Conservation (phyloP, 1,140 invertebrate genomes). For the Watersipora subatra region DNA sequence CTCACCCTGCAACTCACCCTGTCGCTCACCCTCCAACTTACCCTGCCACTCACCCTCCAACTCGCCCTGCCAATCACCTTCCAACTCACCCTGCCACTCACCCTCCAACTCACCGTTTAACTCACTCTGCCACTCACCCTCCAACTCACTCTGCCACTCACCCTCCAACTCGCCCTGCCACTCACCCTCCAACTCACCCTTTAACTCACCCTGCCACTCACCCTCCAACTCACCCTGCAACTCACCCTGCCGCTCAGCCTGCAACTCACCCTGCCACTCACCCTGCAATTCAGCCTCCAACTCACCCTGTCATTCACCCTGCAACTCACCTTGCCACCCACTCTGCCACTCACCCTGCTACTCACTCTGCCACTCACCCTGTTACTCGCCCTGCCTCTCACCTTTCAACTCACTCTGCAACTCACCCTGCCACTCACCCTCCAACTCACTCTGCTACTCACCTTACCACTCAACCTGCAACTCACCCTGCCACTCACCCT, state of each 20-base stretch:
- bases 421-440: slow-evolving; percentile 7
- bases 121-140: slow-evolving; percentile 3
- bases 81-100: slow-evolving; percentile 7
- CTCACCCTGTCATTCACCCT: slow-evolving; percentile 8
- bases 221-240: slow-evolving; percentile 7
- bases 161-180: slow-evolving; percentile 5
- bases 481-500: slow-evolving; percentile 8
- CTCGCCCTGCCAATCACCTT: background rate
- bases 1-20: slow-evolving; percentile 9
- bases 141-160: slow-evolving; percentile 4
- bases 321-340: slow-evolving; percentile 6
- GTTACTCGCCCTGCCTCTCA: slow-evolving; percentile 5
- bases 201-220: slow-evolving; percentile 6
- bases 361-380: slow-evolving; percentile 5
- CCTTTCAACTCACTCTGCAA: slow-evolving; percentile 7
- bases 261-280: slow-evolving; percentile 9
- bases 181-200: slow-evolving; percentile 10
- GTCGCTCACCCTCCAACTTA: slow-evolving; percentile 6
- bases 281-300: background rate
- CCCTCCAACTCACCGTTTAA: slow-evolving; percentile 7
- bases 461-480: background rate
- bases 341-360: background rate
- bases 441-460: slow-evolving; percentile 9
- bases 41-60: slow-evolving; percentile 7
- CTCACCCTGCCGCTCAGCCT: slow-evolving; percentile 6